A percentile compares a stretch with the other conserved stretches of the same genome.
Conservation (phyloP, 2,888 invertebrate genomes). For the Cantharis lateralis region DNA sequence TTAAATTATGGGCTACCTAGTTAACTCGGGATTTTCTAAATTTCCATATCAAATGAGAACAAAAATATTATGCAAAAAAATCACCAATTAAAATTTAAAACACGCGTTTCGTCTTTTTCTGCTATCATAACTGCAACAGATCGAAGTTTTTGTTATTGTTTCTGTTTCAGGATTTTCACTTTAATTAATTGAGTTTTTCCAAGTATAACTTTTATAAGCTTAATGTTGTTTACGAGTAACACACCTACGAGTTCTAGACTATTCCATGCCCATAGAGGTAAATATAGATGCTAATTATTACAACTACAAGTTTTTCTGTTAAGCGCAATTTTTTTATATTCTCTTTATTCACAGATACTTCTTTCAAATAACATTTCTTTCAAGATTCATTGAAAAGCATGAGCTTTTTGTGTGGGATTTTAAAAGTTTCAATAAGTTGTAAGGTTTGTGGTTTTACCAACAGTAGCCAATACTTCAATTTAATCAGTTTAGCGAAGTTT, state of each 20-base stretch:
- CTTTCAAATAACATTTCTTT: neutral
- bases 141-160: neutral
- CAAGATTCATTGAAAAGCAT: neutral
- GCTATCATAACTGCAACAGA: neutral
- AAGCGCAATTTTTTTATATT: neutral
- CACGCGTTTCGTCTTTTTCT: neutral
- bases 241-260: neutral
- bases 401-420: neutral
- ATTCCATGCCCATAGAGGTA: neutral
- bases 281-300: neutral
- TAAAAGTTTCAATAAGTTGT: neutral
- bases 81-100: neutral
- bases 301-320: neutral
- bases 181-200: too few relatives aligned
- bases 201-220: too few relatives aligned
- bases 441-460: neutral
- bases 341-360: neutral
- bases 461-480: neutral
- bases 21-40: neutral
- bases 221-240: neutral
- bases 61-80: neutral
- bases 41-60: neutral
- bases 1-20: neutral
- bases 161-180: too few relatives aligned
- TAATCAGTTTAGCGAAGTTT: neutral